These are phyloP conservation scores for Prionace glauca DNA, from an alignment of 2,797 vertebrate genomes.

Conservation along the genomic window DNA sequence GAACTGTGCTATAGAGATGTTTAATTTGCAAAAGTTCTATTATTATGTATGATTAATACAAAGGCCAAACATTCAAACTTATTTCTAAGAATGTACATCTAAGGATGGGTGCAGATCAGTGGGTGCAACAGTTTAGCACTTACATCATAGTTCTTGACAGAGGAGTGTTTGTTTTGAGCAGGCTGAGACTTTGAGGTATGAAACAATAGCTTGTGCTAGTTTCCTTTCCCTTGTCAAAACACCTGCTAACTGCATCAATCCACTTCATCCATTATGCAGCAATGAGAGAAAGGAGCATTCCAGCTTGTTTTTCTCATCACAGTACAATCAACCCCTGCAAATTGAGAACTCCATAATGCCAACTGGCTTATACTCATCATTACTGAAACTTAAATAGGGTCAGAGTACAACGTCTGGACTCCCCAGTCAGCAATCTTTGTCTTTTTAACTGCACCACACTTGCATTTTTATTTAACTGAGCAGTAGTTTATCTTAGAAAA, in stretches of 20 bases:
- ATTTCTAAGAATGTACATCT: not conserved
- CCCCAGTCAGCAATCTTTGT: no score
- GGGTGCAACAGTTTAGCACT: not conserved
- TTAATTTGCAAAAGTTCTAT: not conserved
- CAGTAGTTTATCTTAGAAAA: not conserved
- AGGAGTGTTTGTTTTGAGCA: not conserved
- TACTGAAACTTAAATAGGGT: not conserved
- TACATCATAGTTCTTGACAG: not conserved
- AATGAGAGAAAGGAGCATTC: not conserved
- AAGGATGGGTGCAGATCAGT: not conserved
- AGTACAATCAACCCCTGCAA: not conserved
- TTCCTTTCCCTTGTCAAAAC: slow-evolving; percentile 48
- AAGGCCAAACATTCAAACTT: not conserved
- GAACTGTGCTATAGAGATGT: not conserved
- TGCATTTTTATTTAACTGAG: not conserved
- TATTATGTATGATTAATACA: not conserved
- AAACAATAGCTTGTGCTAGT: slow-evolving; percentile 49
- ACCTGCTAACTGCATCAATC: slow-evolving; percentile 53
- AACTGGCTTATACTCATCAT: not conserved
- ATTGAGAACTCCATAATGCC: not conserved
- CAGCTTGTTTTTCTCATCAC: not conserved
- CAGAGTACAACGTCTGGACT: not conserved
- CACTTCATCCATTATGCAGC: slow-evolving; percentile 53
- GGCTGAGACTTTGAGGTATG: slow-evolving; percentile 17
- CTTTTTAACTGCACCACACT: not conserved